These are phyloP conservation scores for Brachionus angularis DNA, from an alignment of 1,140 invertebrate genomes.

Conservation along the genomic window DNA sequence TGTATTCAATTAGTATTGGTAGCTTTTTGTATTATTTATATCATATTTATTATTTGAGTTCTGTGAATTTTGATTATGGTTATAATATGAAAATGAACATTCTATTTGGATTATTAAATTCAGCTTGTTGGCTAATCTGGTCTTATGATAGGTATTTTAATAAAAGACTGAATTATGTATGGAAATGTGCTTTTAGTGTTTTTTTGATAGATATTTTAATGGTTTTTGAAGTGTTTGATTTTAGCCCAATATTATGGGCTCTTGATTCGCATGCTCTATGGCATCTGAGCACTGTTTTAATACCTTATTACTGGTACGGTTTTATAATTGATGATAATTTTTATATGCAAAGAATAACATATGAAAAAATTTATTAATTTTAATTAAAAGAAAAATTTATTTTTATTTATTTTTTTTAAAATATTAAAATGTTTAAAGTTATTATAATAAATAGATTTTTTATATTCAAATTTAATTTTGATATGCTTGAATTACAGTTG, in stretches of 20 bases:
- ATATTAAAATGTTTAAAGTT: too few relatives aligned
- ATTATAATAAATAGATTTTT: too few relatives aligned
- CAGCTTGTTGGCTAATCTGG: slow-evolving; percentile 30
- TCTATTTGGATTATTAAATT: slow-evolving; percentile 20
- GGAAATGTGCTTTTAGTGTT: slow-evolving; percentile 23
- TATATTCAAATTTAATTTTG: too few relatives aligned
- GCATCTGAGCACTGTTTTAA: slow-evolving; percentile 39
- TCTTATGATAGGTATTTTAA: background rate
- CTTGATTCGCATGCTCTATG: slow-evolving; percentile 43
- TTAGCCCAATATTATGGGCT: slow-evolving; percentile 14
- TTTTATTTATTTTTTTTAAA: too few relatives aligned
- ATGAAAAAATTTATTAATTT: background rate
- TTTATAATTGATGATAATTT: slow-evolving; percentile 42
- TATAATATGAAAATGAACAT: slow-evolving; percentile 39
- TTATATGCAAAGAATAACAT: slow-evolving; percentile 1
- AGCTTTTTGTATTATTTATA: slow-evolving; percentile 28
- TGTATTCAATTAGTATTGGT: background rate
- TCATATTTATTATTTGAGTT: slow-evolving; percentile 32
- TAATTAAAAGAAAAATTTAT: too few relatives aligned
- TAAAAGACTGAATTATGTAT: slow-evolving; percentile 7
- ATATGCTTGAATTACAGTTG: background rate
- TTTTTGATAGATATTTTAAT: background rate
- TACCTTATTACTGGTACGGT: slow-evolving; percentile 42
- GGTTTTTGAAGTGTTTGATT: slow-evolving; percentile 44
- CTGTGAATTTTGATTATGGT: slow-evolving; percentile 41